A percentile compares a stretch with the other conserved stretches of the same genome.
These are phyloP conservation scores for Alexandromys fortis DNA, from an alignment of 2,113 vertebrate genomes.

Conservation along the genomic window DNA sequence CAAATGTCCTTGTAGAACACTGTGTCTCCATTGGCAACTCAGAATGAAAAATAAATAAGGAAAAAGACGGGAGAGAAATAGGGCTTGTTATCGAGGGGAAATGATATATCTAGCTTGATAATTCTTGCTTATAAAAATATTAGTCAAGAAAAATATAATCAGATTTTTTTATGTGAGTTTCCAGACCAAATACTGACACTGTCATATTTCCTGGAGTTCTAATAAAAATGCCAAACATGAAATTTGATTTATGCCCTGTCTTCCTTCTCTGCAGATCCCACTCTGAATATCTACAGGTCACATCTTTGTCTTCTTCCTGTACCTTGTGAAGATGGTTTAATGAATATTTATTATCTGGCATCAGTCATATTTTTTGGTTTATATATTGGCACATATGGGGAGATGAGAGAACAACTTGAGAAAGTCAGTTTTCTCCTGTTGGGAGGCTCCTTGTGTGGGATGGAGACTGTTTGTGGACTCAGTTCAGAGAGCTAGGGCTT, in stretches of 20 bases:
- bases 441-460: background rate
- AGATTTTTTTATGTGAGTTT: background rate
- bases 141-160: conserved; percentile 10
- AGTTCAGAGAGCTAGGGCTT: background rate
- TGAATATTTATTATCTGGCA: background rate
- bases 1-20: conserved; percentile 51
- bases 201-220: background rate
- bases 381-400: no score
- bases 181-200: background rate
- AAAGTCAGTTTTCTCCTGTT: no score
- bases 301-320: background rate
- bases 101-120: background rate
- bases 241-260: background rate
- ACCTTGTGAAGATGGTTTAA: background rate
- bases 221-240: conserved; percentile 15
- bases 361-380: background rate
- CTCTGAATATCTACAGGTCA: background rate
- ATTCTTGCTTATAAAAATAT: background rate
- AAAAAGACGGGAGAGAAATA: background rate
- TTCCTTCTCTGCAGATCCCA: background rate
- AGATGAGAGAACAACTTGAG: background rate
- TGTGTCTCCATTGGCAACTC: conserved; percentile 67
- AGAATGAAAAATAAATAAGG: conserved; percentile 39
- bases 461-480: background rate
- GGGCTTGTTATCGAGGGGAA: background rate